A percentile compares a stretch with the other conserved stretches of the same genome.
Evolutionary conservation across 2,888 invertebrate species (phyloP).

Genomic region (Strigamia transsilvanica): DNA sequence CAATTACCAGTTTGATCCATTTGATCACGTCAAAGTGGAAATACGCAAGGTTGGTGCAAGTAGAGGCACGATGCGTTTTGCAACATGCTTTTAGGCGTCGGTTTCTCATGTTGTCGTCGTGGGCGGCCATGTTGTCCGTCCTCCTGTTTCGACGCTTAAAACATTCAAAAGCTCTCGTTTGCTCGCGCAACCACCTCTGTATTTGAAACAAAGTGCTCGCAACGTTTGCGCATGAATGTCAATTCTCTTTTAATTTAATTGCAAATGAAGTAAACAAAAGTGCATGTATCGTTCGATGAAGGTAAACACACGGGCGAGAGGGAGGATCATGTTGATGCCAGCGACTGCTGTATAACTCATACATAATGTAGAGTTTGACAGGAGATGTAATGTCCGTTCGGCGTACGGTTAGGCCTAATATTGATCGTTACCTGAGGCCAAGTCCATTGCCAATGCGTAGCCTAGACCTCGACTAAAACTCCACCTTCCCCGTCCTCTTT

Average conservation of each 20-base stretch:
- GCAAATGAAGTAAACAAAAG: constrained; percentile 34
- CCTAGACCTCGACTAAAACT: constrained; percentile 46
- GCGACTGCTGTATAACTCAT: constrained; percentile 25
- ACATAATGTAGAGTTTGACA: constrained; percentile 35
- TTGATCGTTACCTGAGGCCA: constrained; percentile 31
- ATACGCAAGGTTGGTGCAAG: background rate
- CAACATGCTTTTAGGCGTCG: background rate
- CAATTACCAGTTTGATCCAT: background rate
- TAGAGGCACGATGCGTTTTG: constrained; percentile 9
- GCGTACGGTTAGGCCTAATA: constrained; percentile 20
- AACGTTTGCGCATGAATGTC: background rate
- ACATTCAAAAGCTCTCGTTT: background rate
- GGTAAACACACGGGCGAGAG: background rate
- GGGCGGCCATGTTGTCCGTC: constrained; percentile 31
- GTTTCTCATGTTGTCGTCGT: constrained; percentile 24
- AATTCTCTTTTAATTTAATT: constrained; percentile 4
- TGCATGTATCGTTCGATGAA: background rate
- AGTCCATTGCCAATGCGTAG: constrained; percentile 32
- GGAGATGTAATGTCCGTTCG: constrained; percentile 25
- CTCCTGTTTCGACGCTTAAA: constrained; percentile 27
- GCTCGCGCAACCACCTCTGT: background rate
- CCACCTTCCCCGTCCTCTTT: constrained; percentile 14
- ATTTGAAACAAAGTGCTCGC: background rate
- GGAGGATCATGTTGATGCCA: constrained; percentile 4
- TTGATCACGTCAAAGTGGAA: background rate